Evolutionary conservation across 2,113 vertebrate species (phyloP), one percentile per base, ranked within the genome.

Genomic region (Grus americana): DNA sequence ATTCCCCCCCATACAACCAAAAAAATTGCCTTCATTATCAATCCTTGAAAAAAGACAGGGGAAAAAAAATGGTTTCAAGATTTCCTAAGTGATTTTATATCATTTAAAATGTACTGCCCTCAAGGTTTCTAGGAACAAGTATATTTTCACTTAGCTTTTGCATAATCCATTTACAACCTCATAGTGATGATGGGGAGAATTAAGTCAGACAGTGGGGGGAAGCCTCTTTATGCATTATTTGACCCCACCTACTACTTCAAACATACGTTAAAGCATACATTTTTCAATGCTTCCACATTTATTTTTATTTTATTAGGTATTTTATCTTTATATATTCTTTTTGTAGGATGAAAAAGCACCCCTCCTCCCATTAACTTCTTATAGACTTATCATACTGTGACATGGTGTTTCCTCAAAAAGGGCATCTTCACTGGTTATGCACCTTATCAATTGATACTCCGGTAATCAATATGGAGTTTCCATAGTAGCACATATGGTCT

Each of bases 311-410:
- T 52, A 36, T 66, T 81, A 6, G 5, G 11, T 59, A 36, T 55
- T 20, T 83, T 70, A 42, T 38, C 36, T 68, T 70, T 26, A 47
- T 55, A 36, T 11, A n/a, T 66, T 42, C 3, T 47, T 86, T 79
- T 62, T 47, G 2, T 32, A 47, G 13, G 20, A 59, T 54, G 29
- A 42, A 76, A 58, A 68, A 55, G 5, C 26, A 76, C 1, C 2
- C 3, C 34, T 81, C 6, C 19, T 66, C 9, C 30, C 34, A 65
- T 54, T 36, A 65, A 5, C 20, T 49, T 4, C 12, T 79, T 49
- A 34, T 11, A 55, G 29, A 78, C 4, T 0, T 0, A 54, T 44
- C 14, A 8, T 49, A 52, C 42, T 27, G 19, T 29, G 49, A 8
- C 73, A 42, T 27, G 38, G 6, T 11, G 5, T 63, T 86, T 92